Conservation (phyloP, 2,113 vertebrate species). For the Oreocharis arfaki region DNA sequence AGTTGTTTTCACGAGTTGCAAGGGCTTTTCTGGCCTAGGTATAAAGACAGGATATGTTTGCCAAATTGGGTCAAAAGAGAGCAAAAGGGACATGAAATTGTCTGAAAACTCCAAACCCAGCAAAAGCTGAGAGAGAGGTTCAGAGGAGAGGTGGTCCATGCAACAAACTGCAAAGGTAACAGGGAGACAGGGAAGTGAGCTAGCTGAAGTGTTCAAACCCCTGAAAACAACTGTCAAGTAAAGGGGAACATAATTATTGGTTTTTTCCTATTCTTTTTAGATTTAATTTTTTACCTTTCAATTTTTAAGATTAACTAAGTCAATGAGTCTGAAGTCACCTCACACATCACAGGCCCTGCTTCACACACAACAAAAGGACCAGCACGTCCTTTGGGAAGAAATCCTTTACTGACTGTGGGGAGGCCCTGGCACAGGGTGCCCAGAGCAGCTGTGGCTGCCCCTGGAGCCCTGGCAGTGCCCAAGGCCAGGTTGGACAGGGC, state of each 20-base stretch:
- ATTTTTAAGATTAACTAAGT: not conserved
- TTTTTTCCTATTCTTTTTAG: rapidly evolving
- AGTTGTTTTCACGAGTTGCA: not conserved
- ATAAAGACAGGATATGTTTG: not conserved
- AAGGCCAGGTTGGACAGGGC: rapidly evolving
- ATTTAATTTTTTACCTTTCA: not conserved
- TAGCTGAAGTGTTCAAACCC: not conserved
- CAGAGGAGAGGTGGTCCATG: not conserved
- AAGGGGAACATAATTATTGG: not conserved
- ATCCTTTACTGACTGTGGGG: not conserved
- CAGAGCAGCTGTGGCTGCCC: not conserved
- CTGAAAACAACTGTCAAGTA: no score
- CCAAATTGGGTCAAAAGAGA: not conserved
- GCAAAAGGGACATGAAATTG: not conserved
- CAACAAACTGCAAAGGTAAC: not conserved
- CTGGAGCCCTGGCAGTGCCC: not conserved
- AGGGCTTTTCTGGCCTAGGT: not conserved
- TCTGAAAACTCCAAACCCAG: not conserved
- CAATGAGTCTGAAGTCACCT: not conserved
- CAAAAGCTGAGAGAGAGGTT: not conserved
- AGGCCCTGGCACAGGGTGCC: not conserved
- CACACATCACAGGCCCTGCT: not conserved
- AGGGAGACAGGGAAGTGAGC: not conserved
- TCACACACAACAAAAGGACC: not conserved
- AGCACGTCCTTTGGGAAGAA: not conserved